These are phyloP conservation scores for Hassar affinis DNA, from an alignment of 2,113 vertebrate species.

Conservation along the genomic window DNA sequence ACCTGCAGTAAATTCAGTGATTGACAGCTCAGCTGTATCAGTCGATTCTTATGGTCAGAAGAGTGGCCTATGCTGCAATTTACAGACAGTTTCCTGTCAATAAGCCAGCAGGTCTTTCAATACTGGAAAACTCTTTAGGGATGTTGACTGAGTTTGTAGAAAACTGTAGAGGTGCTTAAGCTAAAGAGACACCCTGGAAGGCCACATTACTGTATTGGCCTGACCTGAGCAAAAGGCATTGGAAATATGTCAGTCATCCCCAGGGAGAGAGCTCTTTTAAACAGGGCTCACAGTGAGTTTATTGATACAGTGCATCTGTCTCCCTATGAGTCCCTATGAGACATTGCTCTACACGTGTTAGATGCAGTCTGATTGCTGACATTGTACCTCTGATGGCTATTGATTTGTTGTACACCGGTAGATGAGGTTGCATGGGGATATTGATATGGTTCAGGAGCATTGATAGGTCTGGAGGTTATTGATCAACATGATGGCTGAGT, in stretches of 20 bases:
- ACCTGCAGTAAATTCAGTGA: not conserved
- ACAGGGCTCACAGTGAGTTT: not conserved
- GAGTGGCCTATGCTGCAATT: not conserved
- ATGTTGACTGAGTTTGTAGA: slow-evolving; percentile 23
- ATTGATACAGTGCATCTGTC: not conserved
- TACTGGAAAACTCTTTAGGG: slow-evolving; percentile 17
- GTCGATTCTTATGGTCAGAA: not conserved
- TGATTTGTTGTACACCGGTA: not conserved
- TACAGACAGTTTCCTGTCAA: slow-evolving; percentile 22
- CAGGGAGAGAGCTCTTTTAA: not conserved
- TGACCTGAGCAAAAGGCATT: not conserved
- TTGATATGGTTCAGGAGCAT: not conserved
- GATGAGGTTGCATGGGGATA: not conserved
- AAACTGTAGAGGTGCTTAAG: slow-evolving; percentile 2
- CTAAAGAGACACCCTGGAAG: slow-evolving; percentile 15
- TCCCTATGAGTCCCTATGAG: not conserved
- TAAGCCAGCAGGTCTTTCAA: slow-evolving; percentile 1
- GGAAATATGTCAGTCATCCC: not conserved
- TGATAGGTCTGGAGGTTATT: not conserved
- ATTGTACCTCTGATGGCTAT: not conserved
- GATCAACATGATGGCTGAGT: not conserved
- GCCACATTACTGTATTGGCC: slow-evolving; percentile 32
- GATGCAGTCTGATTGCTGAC: not conserved
- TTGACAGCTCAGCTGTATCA: not conserved
- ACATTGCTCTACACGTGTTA: not conserved